Evolutionary conservation across 2,113 vertebrate genomes (phyloP), one percentile per base, ranked within the genome.

Genomic region (Pipa parva): DNA sequence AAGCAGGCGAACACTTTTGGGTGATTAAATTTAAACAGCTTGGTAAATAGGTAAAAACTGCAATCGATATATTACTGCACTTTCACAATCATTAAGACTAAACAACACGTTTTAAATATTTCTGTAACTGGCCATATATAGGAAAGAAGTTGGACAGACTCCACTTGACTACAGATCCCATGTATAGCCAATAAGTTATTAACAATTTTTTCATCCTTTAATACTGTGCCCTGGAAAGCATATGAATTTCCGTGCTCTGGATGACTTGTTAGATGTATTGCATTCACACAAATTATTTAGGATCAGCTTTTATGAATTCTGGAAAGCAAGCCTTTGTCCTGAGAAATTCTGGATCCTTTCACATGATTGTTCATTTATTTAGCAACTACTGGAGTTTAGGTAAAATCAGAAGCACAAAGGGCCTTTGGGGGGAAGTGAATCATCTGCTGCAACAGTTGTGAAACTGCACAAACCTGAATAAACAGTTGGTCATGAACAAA

Each of bases 321-420:
- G 61, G 49, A 28, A 4, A 20, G 10, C 48, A 24, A 33, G 36
- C 31, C 18, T 25, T 39, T 17, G 21, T 55, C 25, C 10, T 24
- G 20, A 51, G n/a, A 27, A 22, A 5, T 55, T 55, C 37, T 57
- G 63, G 48, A 66, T 45, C 5, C 45, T 22, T 27, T 55, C 37
- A 54, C 12, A 64, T 31, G 25, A 26, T 11, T 10, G 22, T 39
- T 15, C 56, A 29, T 56, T 64, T 64, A 50, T 42, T 55, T 45
- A 64, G 36, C 37, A 45, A 37, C 51, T 29, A 56, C 29, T 5
- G 24, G 45, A 29, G 51, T 22, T 39, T 29, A 27, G 11, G 13
- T 3, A 15, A 21, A 63, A 59, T 60, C 67, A 61, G 12, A 39
- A 11, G 20, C 33, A 66, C 52, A 59, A 50, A 58, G 13, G 55